Percentiles rank a stretch among this genome's conserved stretches.
These are phyloP conservation scores for Climacteris rufus DNA, from an alignment of 2,113 vertebrate genomes.

Conservation along the genomic window DNA sequence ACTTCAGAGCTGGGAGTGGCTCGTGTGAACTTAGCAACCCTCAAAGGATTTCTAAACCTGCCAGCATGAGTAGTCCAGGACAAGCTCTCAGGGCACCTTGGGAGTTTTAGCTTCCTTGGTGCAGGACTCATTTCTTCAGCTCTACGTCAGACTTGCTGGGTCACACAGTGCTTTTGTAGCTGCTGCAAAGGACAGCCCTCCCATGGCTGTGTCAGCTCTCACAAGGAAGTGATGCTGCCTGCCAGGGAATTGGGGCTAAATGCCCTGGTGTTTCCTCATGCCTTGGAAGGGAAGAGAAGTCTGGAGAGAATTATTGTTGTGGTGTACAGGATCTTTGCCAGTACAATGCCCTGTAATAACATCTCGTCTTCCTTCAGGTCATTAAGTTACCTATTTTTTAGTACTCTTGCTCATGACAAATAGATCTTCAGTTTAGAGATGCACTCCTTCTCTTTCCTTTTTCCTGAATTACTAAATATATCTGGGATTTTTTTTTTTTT, in stretches of 20 bases:
- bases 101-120: neutral
- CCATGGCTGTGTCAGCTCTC: neutral
- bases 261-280: conserved; percentile 9
- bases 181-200: neutral
- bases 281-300: conserved; percentile 14
- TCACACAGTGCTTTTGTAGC: neutral
- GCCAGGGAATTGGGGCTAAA: conserved; percentile 1
- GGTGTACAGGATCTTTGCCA: neutral
- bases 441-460: neutral
- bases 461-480: neutral
- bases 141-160: neutral
- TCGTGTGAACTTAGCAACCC: neutral
- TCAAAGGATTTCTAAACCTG: conserved; percentile 23
- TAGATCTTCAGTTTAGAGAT: neutral
- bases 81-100: neutral
- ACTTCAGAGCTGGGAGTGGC: neutral
- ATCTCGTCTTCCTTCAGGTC: neutral
- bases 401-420: neutral
- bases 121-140: neutral
- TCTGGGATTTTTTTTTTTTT: neutral
- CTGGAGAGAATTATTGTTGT: neutral
- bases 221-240: conserved; percentile 24
- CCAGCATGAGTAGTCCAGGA: neutral
- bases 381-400: neutral
- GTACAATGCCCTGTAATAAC: neutral